These are phyloP conservation scores for Meles meles DNA, from an alignment of 2,113 vertebrate species.

Conservation along the genomic window DNA sequence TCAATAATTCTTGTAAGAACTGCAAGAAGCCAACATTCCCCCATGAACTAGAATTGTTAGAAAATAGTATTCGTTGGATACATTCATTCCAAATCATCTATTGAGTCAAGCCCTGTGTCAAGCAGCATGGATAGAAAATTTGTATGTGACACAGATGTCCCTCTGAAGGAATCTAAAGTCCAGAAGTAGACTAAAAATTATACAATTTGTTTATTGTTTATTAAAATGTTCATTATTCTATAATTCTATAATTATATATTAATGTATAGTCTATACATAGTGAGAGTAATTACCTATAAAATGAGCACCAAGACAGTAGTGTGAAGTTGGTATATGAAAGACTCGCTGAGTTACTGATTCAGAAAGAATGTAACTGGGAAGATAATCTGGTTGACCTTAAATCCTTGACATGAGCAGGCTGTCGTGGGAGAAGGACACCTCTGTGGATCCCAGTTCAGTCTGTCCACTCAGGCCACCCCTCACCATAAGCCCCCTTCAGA, in stretches of 20 bases:
- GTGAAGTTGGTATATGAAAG: not conserved
- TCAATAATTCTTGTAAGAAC: not conserved
- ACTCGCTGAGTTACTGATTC: not conserved
- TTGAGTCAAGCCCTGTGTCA: not conserved
- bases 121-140: not conserved
- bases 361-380: not conserved
- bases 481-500: not conserved
- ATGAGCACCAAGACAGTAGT: not conserved
- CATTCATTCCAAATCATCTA: not conserved
- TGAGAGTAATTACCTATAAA: not conserved
- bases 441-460: not conserved
- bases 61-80: not conserved
- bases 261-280: not conserved
- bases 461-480: not conserved
- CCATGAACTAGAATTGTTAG: not conserved
- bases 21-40: not conserved
- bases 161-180: not conserved
- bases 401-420: not conserved
- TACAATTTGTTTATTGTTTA: not conserved
- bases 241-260: not conserved
- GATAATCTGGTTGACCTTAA: not conserved
- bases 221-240: not conserved
- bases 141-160: not conserved
- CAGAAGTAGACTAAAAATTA: not conserved
- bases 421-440: not conserved